Base-by-base conservation (phyloP, 2,113 vertebrate genomes). In the Myotis yumanensis region DNA sequence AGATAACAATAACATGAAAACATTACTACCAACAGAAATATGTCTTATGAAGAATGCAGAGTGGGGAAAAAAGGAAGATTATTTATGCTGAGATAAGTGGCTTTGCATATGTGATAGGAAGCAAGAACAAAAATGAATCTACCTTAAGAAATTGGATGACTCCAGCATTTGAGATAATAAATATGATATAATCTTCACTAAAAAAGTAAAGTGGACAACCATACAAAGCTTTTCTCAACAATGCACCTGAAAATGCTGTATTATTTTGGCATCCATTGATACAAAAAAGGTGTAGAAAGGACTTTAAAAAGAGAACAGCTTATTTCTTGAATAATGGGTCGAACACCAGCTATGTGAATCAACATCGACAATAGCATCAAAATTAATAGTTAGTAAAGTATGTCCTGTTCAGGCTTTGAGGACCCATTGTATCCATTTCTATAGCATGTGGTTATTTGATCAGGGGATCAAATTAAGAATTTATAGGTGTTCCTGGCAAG, bases 1-100 rank as follows among this genome's bases (percentile, higher is more conserved):
- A 93, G 95, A 94, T 94, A 96, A 96, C 84, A 96, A 95, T 95
- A 96, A 91, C 90, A 96, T 85, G 48, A 81, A 96, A 97, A 94
- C 64, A 93, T 96, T 95, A 84, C 71, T 95, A 82, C 28, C 18
- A 73, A 73, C 89, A 54, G 62, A 96, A 97, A 95, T 96, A 71
- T 92, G 57, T 35, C 35, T 93, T 9, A 51, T 73, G 28, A 88
- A 95, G 72, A 96, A 86, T 71, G 82, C 52, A 86, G 72, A 93
- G 16, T 90, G 37, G 35, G 30, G 14, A 71, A 80, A 81, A 95
- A 93, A 81, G 18, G 81, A 96, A 82, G 62, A 79, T 95, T 92
- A 93, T 37, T 92, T 95, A 72, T 75, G 81, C n/a, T 92, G 86
- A 83, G 51, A 81, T 93, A 88, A 88, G 18, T 92, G 59, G 18